Percentiles rank a stretch among this genome's conserved stretches.
phyloP scores from a whole-genome alignment of 2,113 vertebrate species.

The Scomber scombrus region DNA sequence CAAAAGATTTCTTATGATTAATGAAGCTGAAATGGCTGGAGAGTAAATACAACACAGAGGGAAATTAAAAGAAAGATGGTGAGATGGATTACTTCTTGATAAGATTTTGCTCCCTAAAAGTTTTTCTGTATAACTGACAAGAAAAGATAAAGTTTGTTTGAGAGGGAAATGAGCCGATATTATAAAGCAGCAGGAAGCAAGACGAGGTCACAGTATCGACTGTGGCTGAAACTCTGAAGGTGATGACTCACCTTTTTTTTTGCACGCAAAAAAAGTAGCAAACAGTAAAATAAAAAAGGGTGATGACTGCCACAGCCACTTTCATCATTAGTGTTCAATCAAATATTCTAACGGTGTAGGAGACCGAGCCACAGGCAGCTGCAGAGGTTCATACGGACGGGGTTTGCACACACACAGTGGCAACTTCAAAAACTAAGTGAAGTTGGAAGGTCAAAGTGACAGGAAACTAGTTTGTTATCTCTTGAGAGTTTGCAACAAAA shows the following conservation, averaged over 20 bases:
- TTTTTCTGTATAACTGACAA: background rate
- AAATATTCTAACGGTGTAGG: constrained; percentile 18
- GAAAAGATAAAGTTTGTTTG: constrained; percentile 2
- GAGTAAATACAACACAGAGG: background rate
- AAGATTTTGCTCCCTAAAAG: background rate
- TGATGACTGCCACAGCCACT: background rate
- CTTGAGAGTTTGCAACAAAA: background rate
- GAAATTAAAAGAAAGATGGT: background rate
- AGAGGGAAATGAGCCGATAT: background rate
- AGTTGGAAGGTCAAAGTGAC: background rate
- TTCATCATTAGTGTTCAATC: constrained; percentile 46
- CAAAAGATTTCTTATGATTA: background rate
- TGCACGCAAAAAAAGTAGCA: background rate
- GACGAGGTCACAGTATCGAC: background rate
- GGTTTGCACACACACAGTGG: no score
- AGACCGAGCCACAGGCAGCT: constrained; percentile 8
- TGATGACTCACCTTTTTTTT: constrained; percentile 46
- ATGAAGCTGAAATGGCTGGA: background rate
- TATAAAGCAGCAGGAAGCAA: background rate
- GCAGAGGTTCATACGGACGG: no score
- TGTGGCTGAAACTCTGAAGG: constrained; percentile 16
- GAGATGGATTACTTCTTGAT: background rate
- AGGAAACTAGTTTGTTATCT: background rate
- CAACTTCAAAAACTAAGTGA: background rate
- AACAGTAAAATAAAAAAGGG: constrained; percentile 5